Conservation (phyloP, 2,797 vertebrate species). For the Serranus cabrilla region DNA sequence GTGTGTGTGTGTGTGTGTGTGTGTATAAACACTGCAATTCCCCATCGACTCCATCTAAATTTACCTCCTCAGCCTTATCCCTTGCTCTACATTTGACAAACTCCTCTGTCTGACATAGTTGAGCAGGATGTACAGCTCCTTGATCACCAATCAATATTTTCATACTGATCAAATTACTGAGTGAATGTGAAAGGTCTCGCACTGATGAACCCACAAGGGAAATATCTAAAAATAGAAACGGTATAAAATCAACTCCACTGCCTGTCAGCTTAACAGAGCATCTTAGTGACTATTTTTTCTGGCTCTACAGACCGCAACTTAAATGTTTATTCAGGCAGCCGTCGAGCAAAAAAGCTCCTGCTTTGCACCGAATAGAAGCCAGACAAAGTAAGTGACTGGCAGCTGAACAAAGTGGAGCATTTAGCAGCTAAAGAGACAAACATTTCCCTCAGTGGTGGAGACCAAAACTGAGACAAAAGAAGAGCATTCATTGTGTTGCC, state of each 20-base stretch:
- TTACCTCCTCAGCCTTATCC: background rate
- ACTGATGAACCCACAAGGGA: too few relatives aligned
- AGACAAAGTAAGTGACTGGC: too few relatives aligned
- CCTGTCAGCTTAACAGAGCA: background rate
- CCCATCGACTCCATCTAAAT: background rate
- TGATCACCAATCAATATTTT: background rate
- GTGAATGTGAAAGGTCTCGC: too few relatives aligned
- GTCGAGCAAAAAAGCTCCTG: background rate
- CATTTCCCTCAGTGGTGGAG: background rate
- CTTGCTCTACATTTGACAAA: background rate
- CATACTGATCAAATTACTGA: background rate
- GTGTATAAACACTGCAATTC: too few relatives aligned
- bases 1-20: background rate
- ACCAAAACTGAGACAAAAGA: background rate
- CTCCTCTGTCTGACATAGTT: background rate
- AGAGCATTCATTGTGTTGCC: background rate
- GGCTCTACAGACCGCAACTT: background rate
- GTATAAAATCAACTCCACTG: too few relatives aligned
- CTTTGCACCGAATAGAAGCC: background rate
- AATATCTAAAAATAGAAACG: too few relatives aligned
- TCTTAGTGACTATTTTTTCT: background rate
- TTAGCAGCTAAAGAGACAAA: background rate
- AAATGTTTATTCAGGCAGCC: background rate
- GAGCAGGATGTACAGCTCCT: background rate
- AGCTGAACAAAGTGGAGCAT: background rate